Conservation (phyloP, 30 jellyfish, hydroid and myxozoan genomes). For the Rhopilema esculentum region DNA sequence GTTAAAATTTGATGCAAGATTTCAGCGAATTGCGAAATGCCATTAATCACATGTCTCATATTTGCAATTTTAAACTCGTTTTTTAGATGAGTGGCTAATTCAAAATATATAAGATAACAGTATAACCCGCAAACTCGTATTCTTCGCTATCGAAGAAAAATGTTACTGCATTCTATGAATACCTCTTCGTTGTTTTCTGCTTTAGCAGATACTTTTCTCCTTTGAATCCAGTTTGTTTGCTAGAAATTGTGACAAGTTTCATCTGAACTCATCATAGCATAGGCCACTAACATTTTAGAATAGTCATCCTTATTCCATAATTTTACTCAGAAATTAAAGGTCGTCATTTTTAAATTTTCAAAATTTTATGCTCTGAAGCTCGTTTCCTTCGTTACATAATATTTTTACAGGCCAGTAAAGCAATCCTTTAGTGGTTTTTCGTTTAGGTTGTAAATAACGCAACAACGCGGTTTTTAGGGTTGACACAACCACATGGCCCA, state of each 20-base stretch:
- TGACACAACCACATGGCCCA: neutral
- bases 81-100: neutral
- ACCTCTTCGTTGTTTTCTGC: neutral
- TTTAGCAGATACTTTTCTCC: neutral
- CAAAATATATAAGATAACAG: neutral
- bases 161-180: neutral
- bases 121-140: neutral
- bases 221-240: neutral
- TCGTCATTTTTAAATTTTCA: too few relatives aligned
- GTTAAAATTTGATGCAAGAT: neutral
- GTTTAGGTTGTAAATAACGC: conserved; percentile 43
- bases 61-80: neutral
- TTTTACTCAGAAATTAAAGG: too few relatives aligned
- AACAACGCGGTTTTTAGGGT: neutral
- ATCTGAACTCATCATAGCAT: neutral
- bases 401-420: neutral
- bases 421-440: neutral
- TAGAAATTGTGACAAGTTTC: neutral
- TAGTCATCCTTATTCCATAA: too few relatives aligned
- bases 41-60: neutral
- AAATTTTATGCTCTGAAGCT: too few relatives aligned
- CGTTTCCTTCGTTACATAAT: too few relatives aligned
- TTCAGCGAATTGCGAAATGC: neutral
- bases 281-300: too few relatives aligned
- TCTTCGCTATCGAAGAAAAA: neutral